Conservation (phyloP, 2,888 invertebrate species). For the Deladenus siricidicola region DNA sequence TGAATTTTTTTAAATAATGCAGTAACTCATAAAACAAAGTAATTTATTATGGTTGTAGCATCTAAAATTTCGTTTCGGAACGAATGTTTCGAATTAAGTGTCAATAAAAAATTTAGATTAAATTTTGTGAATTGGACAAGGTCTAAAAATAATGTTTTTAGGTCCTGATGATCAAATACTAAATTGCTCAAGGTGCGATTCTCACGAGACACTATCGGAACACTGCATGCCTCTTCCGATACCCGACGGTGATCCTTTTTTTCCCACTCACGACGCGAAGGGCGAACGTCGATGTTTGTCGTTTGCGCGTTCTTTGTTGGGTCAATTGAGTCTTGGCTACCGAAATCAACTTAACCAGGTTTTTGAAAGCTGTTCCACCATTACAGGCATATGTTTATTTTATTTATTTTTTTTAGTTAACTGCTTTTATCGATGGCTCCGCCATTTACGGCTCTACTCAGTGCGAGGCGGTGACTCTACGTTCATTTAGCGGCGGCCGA, state of each 20-base stretch:
- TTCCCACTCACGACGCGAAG: slow-evolving; percentile 71
- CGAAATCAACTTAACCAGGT: slow-evolving; percentile 64
- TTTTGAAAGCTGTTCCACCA: no score
- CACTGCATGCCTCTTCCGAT: slow-evolving; percentile 87
- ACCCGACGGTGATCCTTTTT: slow-evolving; percentile 76
- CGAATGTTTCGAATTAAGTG: background rate
- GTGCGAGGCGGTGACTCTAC: slow-evolving; percentile 41
- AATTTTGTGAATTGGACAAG: background rate
- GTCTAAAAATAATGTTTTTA: slow-evolving; percentile 8
- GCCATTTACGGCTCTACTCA: slow-evolving; percentile 51
- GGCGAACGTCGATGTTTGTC: slow-evolving; percentile 64
- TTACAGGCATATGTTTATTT: no score
- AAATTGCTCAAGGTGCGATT: slow-evolving; percentile 64
- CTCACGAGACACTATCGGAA: slow-evolving; percentile 76
- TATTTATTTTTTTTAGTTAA: slow-evolving; percentile 61
- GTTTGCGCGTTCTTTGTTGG: slow-evolving; percentile 80
- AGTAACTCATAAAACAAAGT: background rate
- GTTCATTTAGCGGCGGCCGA: slow-evolving; percentile 42
- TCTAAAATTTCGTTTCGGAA: no score
- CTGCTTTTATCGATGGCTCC: slow-evolving; percentile 60
- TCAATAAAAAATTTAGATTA: background rate
- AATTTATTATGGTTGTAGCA: background rate
- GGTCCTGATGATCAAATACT: slow-evolving; percentile 39
- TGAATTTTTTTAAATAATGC: background rate
- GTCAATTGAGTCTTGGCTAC: slow-evolving; percentile 69